Evolutionary conservation across 1,140 invertebrate genomes (phyloP), one percentile per base, ranked within the genome.

Genomic region (Lysiphlebus fabarum): DNA sequence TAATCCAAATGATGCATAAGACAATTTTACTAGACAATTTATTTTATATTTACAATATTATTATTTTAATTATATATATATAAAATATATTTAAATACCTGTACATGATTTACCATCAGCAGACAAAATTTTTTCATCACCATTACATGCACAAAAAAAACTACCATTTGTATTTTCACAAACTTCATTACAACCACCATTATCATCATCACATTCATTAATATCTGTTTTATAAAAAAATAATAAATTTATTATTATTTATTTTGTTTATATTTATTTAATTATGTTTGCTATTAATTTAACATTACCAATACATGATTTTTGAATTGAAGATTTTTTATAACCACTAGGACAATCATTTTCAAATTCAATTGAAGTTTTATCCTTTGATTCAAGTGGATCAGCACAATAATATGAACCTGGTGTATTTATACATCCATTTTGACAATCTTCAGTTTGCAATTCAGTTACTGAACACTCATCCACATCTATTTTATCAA

Each of bases 81-180:
- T n/a, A n/a, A n/a, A 49, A 38, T 55, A 4, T 38, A 11, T 40
- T 37, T 49, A 65, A 71, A 71, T 65, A 79, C 78, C 75, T 49
- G 72, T 64, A 60, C 78, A 80, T 37, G 70, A 72, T 62, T 70
- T 77, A 53, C 70, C 72, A 54, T 80, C 76, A 6, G 71, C 40
- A 36, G 74, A 70, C 54, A 80, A 59, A 6, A 68, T 64, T 65
- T 70, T 71, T 55, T 79, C 77, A 55, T 79, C 81, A 11, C 77
- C 72, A n/a, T 79, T 76, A 71, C 84, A 86, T 26, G 81, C 73
- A 62, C 83, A 85, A 58, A 78, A 79, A 66, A 78, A 86, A 60
- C 82, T 84, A 38, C 88, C 88, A 10, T 84, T 81, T 8, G 84
- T 83, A 67, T 90, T 90, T 53, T 85, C 77, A 72, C 88, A 90